phyloP scores from a whole-genome alignment of 1,140 invertebrate genomes.

The Drosophila seguyi region DNA sequence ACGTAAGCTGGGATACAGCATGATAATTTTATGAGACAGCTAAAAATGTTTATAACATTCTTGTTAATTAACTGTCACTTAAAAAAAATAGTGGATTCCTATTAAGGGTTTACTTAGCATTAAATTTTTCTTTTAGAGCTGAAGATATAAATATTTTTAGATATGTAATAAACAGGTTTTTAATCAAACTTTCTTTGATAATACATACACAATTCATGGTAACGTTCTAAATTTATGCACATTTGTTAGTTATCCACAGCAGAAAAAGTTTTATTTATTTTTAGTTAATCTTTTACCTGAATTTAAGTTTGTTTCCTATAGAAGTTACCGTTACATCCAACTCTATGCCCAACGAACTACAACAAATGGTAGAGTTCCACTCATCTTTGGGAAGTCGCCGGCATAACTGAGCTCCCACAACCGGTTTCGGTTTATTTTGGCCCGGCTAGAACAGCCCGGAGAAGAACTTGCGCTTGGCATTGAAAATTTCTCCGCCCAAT shows the following conservation, averaged over 20 bases:
- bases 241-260: neutral
- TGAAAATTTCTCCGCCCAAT: conserved; percentile 51
- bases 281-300: neutral
- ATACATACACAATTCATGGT: no score
- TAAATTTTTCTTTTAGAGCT: neutral
- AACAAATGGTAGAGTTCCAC: conserved; percentile 30
- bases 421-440: conserved; percentile 69
- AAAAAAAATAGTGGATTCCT: no score
- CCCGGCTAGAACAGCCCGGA: conserved; percentile 52
- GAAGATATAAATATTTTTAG: neutral
- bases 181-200: no score
- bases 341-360: conserved; percentile 35
- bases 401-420: conserved; percentile 33
- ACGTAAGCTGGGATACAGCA: no score
- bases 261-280: conserved; percentile 11
- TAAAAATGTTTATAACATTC: neutral
- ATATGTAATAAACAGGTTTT: no score
- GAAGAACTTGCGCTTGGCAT: conserved; percentile 27
- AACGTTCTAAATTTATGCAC: neutral
- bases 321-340: conserved; percentile 15
- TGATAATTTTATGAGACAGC: neutral
- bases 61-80: no score
- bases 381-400: conserved; percentile 27
- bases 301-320: conserved; percentile 4
- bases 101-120: no score